These are phyloP conservation scores for Istiophorus platypterus DNA, from an alignment of 2,113 vertebrate species.

Conservation along the genomic window DNA sequence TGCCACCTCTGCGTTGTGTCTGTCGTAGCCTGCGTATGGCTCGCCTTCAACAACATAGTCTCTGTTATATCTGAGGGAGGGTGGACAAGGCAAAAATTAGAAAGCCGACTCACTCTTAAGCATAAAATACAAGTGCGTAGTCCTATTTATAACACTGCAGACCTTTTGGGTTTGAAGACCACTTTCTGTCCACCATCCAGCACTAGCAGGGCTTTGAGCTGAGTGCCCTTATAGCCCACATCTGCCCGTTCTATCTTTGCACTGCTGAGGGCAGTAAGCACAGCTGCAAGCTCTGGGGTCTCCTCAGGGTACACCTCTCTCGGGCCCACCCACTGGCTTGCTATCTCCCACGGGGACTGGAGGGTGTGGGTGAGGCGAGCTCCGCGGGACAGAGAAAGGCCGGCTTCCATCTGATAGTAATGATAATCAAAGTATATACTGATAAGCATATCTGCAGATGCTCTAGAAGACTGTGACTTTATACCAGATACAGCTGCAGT, in stretches of 20 bases:
- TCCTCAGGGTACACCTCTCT: constrained; percentile 98
- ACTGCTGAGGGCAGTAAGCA: constrained; percentile 91
- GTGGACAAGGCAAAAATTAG: neutral
- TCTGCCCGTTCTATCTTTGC: constrained; percentile 93
- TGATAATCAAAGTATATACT: neutral
- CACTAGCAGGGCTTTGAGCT: constrained; percentile 95
- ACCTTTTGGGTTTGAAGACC: constrained; percentile 99
- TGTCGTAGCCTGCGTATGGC: constrained; percentile 95
- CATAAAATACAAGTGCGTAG: neutral
- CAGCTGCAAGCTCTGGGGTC: constrained; percentile 94
- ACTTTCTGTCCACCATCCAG: constrained; percentile 98
- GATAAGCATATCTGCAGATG: neutral
- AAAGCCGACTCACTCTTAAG: neutral
- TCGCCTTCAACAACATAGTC: constrained; percentile 96
- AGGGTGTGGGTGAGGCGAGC: constrained; percentile 94
- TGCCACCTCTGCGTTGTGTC: constrained; percentile 97
- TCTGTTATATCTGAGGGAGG: constrained; percentile 88
- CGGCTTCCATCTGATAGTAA: constrained; percentile 87
- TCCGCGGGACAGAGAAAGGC: constrained; percentile 88
- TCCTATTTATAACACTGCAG: constrained; percentile 14
- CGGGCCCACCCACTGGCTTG: constrained; percentile 97
- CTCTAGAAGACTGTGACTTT: neutral
- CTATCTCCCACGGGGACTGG: constrained; percentile 99
- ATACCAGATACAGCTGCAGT: neutral
- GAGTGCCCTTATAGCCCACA: constrained; percentile 97